Base-by-base conservation (phyloP, 1,140 invertebrate species). In the Mercenaria mercenaria region DNA sequence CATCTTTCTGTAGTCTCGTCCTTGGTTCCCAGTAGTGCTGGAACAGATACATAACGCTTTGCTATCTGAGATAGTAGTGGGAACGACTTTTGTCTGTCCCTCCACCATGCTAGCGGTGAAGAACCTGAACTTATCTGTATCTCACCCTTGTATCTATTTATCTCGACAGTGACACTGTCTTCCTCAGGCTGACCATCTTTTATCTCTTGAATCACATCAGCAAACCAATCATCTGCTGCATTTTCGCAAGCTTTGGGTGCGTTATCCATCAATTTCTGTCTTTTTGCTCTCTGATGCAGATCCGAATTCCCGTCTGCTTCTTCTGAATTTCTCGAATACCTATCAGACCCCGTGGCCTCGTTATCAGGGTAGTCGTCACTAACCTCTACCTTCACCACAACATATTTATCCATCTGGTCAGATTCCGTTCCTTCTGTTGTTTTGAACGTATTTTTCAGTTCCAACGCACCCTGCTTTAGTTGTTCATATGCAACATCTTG, bases 201-300 rank as follows among this genome's bases (percentile, higher is more conserved):
- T 26, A 67, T 13, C 37, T 82, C 80, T 2, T 59, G 59, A 41
- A 82, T 67, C 26, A 82, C 80, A 67, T 82, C 80, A 29, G 80
- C 80, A 43, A 82, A 67, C 80, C 80, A 82, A 32, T 82, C 80
- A 82, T 82, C 61, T 39, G 61, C n/a, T 64, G 34, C n/a, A 23
- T 34, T 67, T 0, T 82, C 76, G 32, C 32, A 3, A 26, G 67
- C 67, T 39, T 72, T 72, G 15, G 67, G 29, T 20, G 67, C 2
- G 1, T 37, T 72, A 32, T 72, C 34, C 34, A 39, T 39, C 13
- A 72, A 20, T 39, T 39, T 72, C 23, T 72, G 67, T 39, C 67
- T 37, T 39, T 72, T 72, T 15, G 6, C 23, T 18, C 29, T 37
- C 39, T 72, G 67, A 39, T 72, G 11, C 1, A 1, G 18, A 20